Percentiles rank a stretch among this genome's conserved stretches.
phyloP scores from a whole-genome alignment of 2,797 vertebrate species.

The Gobionotothen gibberifrons region DNA sequence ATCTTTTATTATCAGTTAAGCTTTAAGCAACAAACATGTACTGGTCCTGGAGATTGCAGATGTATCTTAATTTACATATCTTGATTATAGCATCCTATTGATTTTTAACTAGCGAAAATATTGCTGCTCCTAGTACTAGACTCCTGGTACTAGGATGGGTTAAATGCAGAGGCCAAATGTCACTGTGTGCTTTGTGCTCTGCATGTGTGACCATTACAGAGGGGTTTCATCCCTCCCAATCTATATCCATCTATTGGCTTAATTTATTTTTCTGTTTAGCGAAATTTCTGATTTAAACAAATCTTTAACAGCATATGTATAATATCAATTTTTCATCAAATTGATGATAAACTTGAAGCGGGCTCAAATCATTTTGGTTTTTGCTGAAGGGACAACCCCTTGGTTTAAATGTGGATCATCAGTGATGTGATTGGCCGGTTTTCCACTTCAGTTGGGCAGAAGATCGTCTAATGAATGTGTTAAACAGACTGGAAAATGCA shows the following conservation, averaged over 20 bases:
- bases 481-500: slow-evolving; percentile 37
- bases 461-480: slow-evolving; percentile 43
- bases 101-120: neutral
- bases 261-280: neutral
- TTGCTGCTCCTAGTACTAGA: too few species aligned
- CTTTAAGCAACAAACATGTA: neutral
- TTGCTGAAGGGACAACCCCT: neutral
- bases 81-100: too few species aligned
- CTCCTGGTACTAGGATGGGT: too few species aligned
- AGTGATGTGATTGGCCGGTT: slow-evolving; percentile 21
- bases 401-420: slow-evolving; percentile 11
- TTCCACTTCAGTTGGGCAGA: slow-evolving; percentile 38
- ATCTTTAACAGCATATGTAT: neutral
- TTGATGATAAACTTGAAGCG: neutral
- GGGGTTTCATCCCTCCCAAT: too few species aligned
- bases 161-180: too few species aligned
- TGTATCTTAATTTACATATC: too few species aligned
- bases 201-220: too few species aligned
- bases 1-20: too few species aligned
- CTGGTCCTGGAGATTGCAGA: neutral
- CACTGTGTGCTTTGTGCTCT: too few species aligned
- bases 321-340: neutral
- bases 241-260: too few species aligned
- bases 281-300: neutral
- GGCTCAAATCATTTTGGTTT: neutral